phyloP scores from a whole-genome alignment of 1,140 invertebrate species.

The Papilio machaon region DNA sequence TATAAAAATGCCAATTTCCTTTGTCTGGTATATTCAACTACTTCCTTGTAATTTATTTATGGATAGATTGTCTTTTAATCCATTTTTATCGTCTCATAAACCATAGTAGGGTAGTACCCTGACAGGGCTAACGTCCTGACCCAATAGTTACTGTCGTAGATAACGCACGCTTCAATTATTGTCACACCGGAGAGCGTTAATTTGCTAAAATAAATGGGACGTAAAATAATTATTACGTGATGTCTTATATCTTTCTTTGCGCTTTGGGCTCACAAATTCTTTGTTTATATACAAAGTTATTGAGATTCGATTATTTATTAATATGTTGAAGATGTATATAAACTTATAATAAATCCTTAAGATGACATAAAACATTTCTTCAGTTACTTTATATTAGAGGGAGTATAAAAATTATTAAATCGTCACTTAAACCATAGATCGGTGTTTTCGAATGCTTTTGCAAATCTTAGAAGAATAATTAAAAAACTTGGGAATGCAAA shows the following conservation, averaged over 20 bases:
- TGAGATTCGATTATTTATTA: not conserved
- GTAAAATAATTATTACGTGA: not conserved
- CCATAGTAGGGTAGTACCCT: not conserved
- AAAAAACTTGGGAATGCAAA: too few relatives aligned
- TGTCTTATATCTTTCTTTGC: not conserved
- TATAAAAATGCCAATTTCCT: not conserved
- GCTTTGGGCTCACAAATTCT: not conserved
- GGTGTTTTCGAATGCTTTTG: too few relatives aligned
- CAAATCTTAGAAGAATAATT: too few relatives aligned
- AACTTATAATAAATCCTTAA: too few relatives aligned
- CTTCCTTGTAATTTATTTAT: not conserved
- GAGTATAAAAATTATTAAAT: too few relatives aligned
- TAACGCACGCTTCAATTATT: slow-evolving; percentile 17
- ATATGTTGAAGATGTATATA: too few relatives aligned
- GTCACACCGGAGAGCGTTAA: not conserved
- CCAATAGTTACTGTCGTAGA: not conserved
- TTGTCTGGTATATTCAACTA: not conserved
- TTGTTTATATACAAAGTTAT: not conserved
- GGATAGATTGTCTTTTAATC: not conserved
- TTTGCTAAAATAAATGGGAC: slow-evolving; percentile 1
- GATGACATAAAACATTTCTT: too few relatives aligned
- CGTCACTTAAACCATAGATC: too few relatives aligned
- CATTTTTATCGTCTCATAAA: slow-evolving; percentile 18
- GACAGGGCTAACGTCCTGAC: not conserved
- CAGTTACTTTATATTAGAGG: too few relatives aligned